These are phyloP conservation scores for Acipenser oxyrinchus DNA, from an alignment of 2,797 vertebrate genomes.

Conservation along the genomic window DNA sequence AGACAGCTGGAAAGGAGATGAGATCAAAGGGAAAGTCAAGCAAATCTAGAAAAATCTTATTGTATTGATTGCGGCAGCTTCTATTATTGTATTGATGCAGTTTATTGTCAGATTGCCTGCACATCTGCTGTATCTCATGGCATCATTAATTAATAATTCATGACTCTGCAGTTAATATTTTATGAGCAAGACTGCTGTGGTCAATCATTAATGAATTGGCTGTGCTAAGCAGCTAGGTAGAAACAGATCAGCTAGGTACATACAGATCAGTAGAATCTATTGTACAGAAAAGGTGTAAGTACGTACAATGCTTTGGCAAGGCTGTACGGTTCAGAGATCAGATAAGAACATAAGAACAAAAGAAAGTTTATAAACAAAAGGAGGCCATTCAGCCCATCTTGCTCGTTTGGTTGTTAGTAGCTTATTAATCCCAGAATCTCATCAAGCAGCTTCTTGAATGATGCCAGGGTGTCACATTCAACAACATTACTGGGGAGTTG, in stretches of 20 bases:
- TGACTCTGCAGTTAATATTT: constrained; percentile 62
- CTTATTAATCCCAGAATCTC: no score
- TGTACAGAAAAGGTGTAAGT: background rate
- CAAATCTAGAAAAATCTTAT: constrained; percentile 10
- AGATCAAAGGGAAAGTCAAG: constrained; percentile 4
- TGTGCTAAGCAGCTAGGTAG: constrained; percentile 43
- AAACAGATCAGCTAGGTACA: no score
- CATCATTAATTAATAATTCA: constrained; percentile 75
- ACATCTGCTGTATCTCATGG: constrained; percentile 58
- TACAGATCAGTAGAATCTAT: background rate
- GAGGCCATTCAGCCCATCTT: no score
- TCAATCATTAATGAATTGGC: constrained; percentile 69
- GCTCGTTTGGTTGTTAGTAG: no score
- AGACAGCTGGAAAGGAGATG: background rate
- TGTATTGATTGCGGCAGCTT: constrained; percentile 27
- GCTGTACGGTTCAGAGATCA: no score
- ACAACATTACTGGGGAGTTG: no score
- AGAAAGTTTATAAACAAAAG: no score
- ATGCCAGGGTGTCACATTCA: no score
- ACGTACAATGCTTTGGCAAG: background rate
- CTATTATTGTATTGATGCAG: constrained; percentile 33
- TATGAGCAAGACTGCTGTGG: constrained; percentile 64
- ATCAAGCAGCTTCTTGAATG: no score
- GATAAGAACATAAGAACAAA: no score
- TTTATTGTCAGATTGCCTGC: constrained; percentile 56